Conservation (phyloP, 2,113 vertebrate genomes). For the Neoarius graeffei region DNA sequence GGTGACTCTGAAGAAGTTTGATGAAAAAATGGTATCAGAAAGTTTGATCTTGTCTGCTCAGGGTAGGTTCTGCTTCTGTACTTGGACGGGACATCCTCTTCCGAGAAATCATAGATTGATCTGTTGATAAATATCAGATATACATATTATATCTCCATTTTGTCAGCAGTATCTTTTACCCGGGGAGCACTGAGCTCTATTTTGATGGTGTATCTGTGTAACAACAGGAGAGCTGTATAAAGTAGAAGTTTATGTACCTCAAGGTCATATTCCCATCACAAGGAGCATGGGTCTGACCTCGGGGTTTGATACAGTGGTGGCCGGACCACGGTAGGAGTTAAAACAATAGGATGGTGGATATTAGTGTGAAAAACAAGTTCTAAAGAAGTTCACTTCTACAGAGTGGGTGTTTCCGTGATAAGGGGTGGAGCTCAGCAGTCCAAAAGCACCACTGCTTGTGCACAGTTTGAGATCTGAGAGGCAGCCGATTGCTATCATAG, state of each 20-base stretch:
- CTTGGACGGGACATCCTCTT: background rate
- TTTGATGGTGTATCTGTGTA: background rate
- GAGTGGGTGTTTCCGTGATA: background rate
- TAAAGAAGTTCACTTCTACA: background rate
- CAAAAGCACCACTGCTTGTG: background rate
- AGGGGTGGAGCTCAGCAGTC: background rate
- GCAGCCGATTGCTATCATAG: background rate
- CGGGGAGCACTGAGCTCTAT: background rate
- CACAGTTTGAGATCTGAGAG: background rate
- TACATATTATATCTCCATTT: background rate
- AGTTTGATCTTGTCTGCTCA: background rate
- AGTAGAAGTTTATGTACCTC: background rate
- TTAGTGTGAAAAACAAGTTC: background rate
- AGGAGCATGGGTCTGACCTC: background rate
- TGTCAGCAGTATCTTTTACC: background rate
- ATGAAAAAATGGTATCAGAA: too few relatives aligned
- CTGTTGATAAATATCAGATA: constrained; percentile 15
- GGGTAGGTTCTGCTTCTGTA: background rate
- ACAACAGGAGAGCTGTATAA: constrained; percentile 9
- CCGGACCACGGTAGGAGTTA: background rate
- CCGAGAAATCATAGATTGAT: constrained; percentile 21
- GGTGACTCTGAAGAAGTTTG: background rate
- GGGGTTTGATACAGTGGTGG: background rate
- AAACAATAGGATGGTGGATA: background rate
- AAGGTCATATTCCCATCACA: background rate